phyloP scores from a whole-genome alignment of 1,140 invertebrate genomes.

The Tribolium castaneum region DNA sequence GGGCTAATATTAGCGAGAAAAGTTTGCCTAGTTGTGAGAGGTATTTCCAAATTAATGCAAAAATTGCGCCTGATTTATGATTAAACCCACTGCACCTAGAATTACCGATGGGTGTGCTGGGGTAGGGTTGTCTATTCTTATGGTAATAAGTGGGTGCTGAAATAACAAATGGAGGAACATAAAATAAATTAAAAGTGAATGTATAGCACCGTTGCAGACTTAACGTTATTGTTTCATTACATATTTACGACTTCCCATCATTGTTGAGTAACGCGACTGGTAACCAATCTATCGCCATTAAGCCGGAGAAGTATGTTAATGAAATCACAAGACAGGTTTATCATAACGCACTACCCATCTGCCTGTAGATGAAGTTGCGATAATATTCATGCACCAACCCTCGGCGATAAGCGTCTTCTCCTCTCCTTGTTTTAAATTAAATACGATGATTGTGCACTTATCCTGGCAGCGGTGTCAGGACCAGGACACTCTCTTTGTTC shows the following conservation, averaged over 20 bases:
- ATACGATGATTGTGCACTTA: conserved; percentile 27
- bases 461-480: conserved; percentile 20
- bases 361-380: conserved; percentile 3
- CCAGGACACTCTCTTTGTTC: conserved; percentile 29
- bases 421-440: conserved; percentile 27
- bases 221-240: conserved; percentile 13
- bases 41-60: not conserved
- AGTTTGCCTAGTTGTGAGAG: too few species aligned
- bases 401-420: not conserved
- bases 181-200: conserved; percentile 28
- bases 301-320: not conserved
- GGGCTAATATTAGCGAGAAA: too few species aligned
- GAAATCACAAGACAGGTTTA: conserved; percentile 9
- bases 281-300: not conserved
- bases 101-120: conserved; percentile 2
- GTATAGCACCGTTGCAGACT: conserved; percentile 5
- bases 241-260: conserved; percentile 29
- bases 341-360: conserved; percentile 1
- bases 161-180: conserved; percentile 18
- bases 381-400: conserved; percentile 22
- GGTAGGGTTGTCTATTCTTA: conserved; percentile 12
- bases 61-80: not conserved
- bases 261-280: not conserved
- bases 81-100: not conserved
- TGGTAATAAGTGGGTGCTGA: conserved; percentile 19